A percentile compares a stretch with the other conserved stretches of the same genome.
Evolutionary conservation across 2,797 vertebrate species (phyloP).

Genomic region (Propithecus deckenii): DNA sequence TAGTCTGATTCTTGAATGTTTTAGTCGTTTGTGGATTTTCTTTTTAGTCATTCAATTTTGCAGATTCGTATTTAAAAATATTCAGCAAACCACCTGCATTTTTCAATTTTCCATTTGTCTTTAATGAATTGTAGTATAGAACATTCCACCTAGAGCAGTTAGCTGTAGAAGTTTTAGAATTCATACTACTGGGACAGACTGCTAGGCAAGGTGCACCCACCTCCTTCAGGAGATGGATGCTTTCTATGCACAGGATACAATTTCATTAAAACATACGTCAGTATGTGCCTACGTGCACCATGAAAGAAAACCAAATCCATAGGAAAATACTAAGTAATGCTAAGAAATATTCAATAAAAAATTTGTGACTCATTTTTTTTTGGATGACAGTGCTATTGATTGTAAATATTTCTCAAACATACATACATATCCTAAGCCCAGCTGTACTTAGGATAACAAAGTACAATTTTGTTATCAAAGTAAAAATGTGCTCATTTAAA

Average conservation of each 20-base stretch:
- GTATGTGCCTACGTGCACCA: background rate
- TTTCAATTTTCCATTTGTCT: background rate
- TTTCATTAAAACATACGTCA: background rate
- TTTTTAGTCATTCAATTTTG: background rate
- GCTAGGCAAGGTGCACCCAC: background rate
- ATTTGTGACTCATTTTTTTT: background rate
- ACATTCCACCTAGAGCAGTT: background rate
- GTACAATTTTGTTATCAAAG: background rate
- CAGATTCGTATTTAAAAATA: background rate
- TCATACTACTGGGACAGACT: background rate
- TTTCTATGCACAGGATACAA: background rate
- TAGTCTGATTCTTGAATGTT: background rate
- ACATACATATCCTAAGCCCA: background rate
- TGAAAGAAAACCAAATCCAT: background rate
- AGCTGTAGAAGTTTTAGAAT: background rate
- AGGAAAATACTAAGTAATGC: background rate
- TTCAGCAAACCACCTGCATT: background rate
- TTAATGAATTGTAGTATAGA: background rate
- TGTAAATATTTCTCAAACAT: background rate
- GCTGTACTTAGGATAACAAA: background rate
- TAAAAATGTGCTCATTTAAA: conserved; percentile 8
- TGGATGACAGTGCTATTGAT: background rate
- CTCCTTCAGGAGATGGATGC: background rate
- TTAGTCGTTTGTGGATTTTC: background rate
- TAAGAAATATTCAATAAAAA: background rate